phyloP scores from a whole-genome alignment of 2,113 vertebrate genomes.

The Calidris pugnax region DNA sequence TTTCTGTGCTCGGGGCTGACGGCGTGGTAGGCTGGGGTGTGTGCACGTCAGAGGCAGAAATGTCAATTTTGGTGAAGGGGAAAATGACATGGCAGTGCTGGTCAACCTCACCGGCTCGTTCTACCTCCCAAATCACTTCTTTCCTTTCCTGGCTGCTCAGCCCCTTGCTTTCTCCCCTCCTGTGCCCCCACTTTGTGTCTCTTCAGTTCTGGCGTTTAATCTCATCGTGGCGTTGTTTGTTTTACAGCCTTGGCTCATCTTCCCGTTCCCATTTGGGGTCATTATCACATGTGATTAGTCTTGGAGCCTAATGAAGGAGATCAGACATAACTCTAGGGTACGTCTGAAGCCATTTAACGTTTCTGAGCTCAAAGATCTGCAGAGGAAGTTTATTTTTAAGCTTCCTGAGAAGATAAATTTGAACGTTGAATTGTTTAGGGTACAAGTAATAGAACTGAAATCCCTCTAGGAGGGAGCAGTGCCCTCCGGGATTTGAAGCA shows the following conservation, averaged over 20 bases:
- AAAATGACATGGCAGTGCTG: fast-evolving
- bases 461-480: not conserved
- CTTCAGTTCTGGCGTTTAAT: not conserved
- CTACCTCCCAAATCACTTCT: not conserved
- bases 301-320: constrained; percentile 16
- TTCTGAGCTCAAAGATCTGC: constrained; percentile 9
- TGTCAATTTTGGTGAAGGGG: fast-evolving
- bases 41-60: not conserved
- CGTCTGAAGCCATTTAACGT: not conserved
- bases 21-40: fast-evolving
- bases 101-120: not conserved
- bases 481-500: not conserved
- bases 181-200: not conserved
- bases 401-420: constrained; percentile 32
- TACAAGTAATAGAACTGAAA: not conserved
- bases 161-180: not conserved
- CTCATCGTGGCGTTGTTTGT: not conserved
- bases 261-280: not conserved
- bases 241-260: not conserved
- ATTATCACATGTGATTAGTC: constrained; percentile 15
- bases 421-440: constrained; percentile 16
- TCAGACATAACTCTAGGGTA: constrained; percentile 38
- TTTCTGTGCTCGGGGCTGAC: not conserved
- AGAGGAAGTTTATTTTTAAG: constrained; percentile 58
- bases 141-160: not conserved